Evolutionary conservation across 2,797 vertebrate species (phyloP), one percentile per base, ranked within the genome.

Genomic region (Rhincodon typus): DNA sequence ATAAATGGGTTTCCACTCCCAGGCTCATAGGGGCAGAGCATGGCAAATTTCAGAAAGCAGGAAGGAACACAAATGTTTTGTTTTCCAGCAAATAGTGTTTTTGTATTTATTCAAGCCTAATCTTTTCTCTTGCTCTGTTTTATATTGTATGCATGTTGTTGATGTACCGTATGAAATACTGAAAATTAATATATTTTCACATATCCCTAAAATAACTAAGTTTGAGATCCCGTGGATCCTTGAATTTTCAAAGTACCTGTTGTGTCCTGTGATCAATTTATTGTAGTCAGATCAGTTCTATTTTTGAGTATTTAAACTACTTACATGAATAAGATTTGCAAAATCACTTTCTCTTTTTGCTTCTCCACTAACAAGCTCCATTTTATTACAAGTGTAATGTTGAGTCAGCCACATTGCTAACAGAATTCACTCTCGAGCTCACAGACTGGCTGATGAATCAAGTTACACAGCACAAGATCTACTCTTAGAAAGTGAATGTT

Each of bases 121-220:
- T 34, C 57, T 91, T 91, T 15, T 3, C 50, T 88, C 13, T 57
- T 12, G 27, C 7, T n/a, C 13, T n/a, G 88, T 62, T 66, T 38
- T 19, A 30, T 34, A 4, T 62, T 15, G 1, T 90, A 34, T 57
- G 27, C 27, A 6, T 38, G 5, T 82, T 82, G n/a, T 82, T 42
- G n/a, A 38, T 42, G 15, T 82, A 21, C n/a, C 5, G 2, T 84
- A 84, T 23, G 79, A 21, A 84, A 84, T 42, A 84, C 21, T 84
- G 79, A 84, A 84, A 84, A 84, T 42, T 42, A 4, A 84, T 84
- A 90, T 88, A 30, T 90, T 79, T 77, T 82, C 77, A 82, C n/a
- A 1, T 62, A 8, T 62, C 1, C 12, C 3, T 3, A 62, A 30
- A 15, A 90, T n/a, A 87, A 53, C 30, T 12, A 8, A 53, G 30